Evolutionary conservation across 2,113 vertebrate genomes (phyloP), one percentile per base, ranked within the genome.

Genomic region (Ancistrus triradiatus): DNA sequence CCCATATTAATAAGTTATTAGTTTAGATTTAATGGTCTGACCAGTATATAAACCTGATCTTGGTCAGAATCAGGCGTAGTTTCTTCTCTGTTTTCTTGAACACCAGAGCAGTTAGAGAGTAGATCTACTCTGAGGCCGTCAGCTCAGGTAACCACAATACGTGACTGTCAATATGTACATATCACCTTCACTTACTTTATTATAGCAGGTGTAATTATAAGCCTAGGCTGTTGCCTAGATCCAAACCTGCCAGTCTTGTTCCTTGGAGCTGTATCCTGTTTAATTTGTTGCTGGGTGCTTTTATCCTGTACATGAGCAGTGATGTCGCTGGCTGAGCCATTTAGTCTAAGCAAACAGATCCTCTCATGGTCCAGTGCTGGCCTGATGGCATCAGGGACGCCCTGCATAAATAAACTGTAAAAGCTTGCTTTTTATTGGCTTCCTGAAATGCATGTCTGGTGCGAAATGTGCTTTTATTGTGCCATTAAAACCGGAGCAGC

Each of bases 321-420:
- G 21, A 55, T 44, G 49, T 15, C 48, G 8, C 19, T 49, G 59
- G 22, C 47, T 18, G 19, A 56, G 19, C 33, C 48, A 40, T 19
- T 69, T 64, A 46, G 17, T 27, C 25, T 60, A 13, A 69, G 57
- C 50, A 69, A 74, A 74, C 56, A 67, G 18, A 67, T 27, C 21
- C 17, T 44, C 27, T 22, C 8, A 27, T 21, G 37, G 47, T 42
- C 48, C 22, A 14, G n/a, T 28, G 60, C 22, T 10, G 14, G 4
- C 38, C 27, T 53, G 24, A 51, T 44, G 27, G 40, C 62, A 53
- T 63, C 55, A 42, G 6, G 18, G 49, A 51, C 46, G 37, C 47
- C 49, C 15, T 46, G 8, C 22, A 17, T 53, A 25, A 55, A 44
- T 55, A 64, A 64, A 55, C 40, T n/a, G 17, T 8, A 33, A n/a